Conservation (phyloP, 2,113 vertebrate species). For the Macquaria ambigua region DNA sequence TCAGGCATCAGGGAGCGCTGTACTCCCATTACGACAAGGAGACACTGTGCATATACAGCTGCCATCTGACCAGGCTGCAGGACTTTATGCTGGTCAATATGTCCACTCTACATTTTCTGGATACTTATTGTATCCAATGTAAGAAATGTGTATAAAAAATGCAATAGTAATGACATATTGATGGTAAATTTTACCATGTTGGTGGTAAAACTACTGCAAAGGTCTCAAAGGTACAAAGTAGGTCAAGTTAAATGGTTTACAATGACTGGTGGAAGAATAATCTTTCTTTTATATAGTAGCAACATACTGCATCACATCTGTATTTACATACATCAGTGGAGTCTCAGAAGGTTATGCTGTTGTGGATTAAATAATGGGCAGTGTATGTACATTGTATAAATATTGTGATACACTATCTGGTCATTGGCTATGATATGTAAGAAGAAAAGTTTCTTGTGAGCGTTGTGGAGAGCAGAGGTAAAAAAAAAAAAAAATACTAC, state of each 20-base stretch:
- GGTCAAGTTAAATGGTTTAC: slow-evolving; percentile 18
- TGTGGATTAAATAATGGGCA: background rate
- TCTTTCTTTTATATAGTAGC: background rate
- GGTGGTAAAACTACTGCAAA: slow-evolving; percentile 22
- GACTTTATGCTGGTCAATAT: slow-evolving; percentile 96
- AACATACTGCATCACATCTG: slow-evolving; percentile 11
- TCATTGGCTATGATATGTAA: background rate
- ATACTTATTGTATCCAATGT: slow-evolving; percentile 97
- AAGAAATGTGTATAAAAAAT: slow-evolving; percentile 66
- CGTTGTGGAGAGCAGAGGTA: background rate
- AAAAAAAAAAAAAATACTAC: background rate
- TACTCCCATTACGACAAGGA: slow-evolving; percentile 90
- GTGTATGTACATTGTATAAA: background rate
- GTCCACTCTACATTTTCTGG: slow-evolving; percentile 98
- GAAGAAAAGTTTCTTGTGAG: background rate
- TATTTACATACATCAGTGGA: slow-evolving; percentile 10
- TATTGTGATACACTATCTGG: background rate
- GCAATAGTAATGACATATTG: background rate
- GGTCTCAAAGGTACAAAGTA: slow-evolving; percentile 20
- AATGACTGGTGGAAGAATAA: slow-evolving; percentile 1
- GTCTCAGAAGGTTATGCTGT: background rate
- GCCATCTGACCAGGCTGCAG: slow-evolving; percentile 96
- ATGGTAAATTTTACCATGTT: slow-evolving; percentile 21
- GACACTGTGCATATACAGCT: slow-evolving; percentile 95
- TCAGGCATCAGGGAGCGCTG: slow-evolving; percentile 96